A percentile compares a stretch with the other conserved stretches of the same genome.
phyloP scores from a whole-genome alignment of 1,140 invertebrate species.

The Lepidotrigona ventralis region DNA sequence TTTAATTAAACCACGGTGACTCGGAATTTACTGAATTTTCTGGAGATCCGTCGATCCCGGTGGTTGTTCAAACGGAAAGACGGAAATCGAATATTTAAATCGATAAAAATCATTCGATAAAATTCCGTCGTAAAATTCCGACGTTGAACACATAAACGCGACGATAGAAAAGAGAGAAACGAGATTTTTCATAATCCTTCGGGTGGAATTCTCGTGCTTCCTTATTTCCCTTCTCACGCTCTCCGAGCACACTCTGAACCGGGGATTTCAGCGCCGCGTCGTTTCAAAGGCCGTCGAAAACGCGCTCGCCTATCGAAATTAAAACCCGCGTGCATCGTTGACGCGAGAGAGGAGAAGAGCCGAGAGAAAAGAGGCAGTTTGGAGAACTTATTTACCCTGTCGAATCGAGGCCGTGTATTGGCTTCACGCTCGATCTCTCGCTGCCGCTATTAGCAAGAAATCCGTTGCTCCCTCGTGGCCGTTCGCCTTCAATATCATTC shows the following conservation, averaged over 20 bases:
- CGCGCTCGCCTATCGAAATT: slow-evolving; percentile 49
- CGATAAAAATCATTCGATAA: no score
- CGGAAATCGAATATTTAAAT: no score
- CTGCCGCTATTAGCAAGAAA: slow-evolving; percentile 39
- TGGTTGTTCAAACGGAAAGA: no score
- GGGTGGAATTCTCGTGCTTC: not conserved
- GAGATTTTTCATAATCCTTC: not conserved
- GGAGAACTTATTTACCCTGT: slow-evolving; percentile 15
- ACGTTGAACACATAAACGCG: no score
- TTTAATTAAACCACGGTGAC: not conserved
- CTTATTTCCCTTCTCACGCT: not conserved
- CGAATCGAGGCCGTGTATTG: slow-evolving; percentile 10
- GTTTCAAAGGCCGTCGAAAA: not conserved
- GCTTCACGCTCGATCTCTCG: slow-evolving; percentile 25
- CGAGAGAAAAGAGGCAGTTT: not conserved
- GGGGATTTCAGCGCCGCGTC: not conserved
- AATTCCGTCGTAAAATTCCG: no score
- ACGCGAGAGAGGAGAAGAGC: no score
- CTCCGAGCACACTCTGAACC: not conserved
- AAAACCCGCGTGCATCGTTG: slow-evolving; percentile 30
- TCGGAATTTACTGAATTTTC: not conserved
- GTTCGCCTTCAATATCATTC: slow-evolving; percentile 19
- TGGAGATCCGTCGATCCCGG: not conserved
- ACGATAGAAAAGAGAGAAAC: no score
- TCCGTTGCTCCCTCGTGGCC: slow-evolving; percentile 3